These are phyloP conservation scores for Euspilapteryx auroguttella DNA, from an alignment of 2,888 invertebrate species.

Conservation along the genomic window DNA sequence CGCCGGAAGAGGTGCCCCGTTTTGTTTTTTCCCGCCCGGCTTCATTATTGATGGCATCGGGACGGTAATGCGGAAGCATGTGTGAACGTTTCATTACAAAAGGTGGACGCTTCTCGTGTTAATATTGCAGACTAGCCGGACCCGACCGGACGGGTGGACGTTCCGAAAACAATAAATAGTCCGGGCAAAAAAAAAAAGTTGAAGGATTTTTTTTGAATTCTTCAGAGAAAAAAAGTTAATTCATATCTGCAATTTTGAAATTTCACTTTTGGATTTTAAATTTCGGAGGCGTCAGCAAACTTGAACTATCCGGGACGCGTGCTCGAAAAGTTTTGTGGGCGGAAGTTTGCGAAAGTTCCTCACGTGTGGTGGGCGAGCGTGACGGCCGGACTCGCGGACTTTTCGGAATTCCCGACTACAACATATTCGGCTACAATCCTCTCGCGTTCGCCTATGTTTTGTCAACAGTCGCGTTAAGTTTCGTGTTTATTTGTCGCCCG, in stretches of 20 bases:
- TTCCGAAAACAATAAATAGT: neutral
- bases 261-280: neutral
- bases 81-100: slow-evolving; percentile 62
- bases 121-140: slow-evolving; percentile 58
- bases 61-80: slow-evolving; percentile 62
- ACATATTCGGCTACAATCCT: slow-evolving; percentile 14
- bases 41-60: slow-evolving; percentile 62
- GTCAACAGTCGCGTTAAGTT: slow-evolving; percentile 19
- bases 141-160: slow-evolving; percentile 56
- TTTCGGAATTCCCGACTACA: too few relatives aligned
- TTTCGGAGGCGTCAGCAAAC: slow-evolving; percentile 12
- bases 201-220: slow-evolving; percentile 14
- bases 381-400: too few relatives aligned
- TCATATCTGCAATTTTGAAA: neutral
- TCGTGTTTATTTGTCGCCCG: slow-evolving; percentile 17
- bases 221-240: slow-evolving; percentile 13
- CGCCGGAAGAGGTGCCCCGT: slow-evolving; percentile 55
- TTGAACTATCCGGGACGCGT: slow-evolving; percentile 26
- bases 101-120: slow-evolving; percentile 58
- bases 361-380: neutral
- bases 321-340: slow-evolving; percentile 32
- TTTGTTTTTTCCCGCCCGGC: slow-evolving; percentile 62
- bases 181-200: slow-evolving; percentile 21
- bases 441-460: slow-evolving; percentile 23
- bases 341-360: slow-evolving; percentile 29